Conservation (phyloP, 2,888 invertebrate species). For the Sinopyrophorus schimmeli region DNA sequence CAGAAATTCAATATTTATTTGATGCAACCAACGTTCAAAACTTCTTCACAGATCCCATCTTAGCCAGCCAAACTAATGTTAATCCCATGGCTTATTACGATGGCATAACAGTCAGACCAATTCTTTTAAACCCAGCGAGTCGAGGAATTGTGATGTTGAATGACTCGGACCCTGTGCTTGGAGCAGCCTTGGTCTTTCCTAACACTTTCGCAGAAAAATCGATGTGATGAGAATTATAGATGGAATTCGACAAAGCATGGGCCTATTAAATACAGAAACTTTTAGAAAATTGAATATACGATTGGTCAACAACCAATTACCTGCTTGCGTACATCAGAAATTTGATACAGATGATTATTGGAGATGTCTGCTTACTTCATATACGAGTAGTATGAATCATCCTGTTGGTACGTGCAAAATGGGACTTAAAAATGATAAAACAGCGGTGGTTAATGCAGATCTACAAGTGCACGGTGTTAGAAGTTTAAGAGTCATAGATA, state of each 20-base stretch:
- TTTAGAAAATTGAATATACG: slow-evolving; percentile 62
- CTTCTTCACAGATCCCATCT: slow-evolving; percentile 61
- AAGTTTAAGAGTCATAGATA: slow-evolving; percentile 67
- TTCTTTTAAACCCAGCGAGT: slow-evolving; percentile 66
- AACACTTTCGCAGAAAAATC: slow-evolving; percentile 65
- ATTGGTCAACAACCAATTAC: slow-evolving; percentile 61
- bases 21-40: slow-evolving; percentile 63
- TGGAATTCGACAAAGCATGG: slow-evolving; percentile 63
- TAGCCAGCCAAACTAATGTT: slow-evolving; percentile 51
- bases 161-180: slow-evolving; percentile 69
- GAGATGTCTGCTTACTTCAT: slow-evolving; percentile 64
- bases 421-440: slow-evolving; percentile 60
- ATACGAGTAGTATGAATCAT: slow-evolving; percentile 72
- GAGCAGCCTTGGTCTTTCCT: slow-evolving; percentile 73
- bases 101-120: slow-evolving; percentile 64
- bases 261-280: slow-evolving; percentile 63
- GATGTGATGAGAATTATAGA: slow-evolving; percentile 66
- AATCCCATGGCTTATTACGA: slow-evolving; percentile 66
- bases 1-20: slow-evolving; percentile 70
- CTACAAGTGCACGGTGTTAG: slow-evolving; percentile 66
- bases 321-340: slow-evolving; percentile 59
- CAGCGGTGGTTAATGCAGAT: slow-evolving; percentile 68
- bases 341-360: slow-evolving; percentile 70
- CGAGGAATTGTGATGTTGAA: slow-evolving; percentile 66
- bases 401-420: slow-evolving; percentile 72